A percentile compares a stretch with the other conserved stretches of the same genome.
phyloP scores from a whole-genome alignment of 1,140 invertebrate species.

The Heliconius congener region DNA sequence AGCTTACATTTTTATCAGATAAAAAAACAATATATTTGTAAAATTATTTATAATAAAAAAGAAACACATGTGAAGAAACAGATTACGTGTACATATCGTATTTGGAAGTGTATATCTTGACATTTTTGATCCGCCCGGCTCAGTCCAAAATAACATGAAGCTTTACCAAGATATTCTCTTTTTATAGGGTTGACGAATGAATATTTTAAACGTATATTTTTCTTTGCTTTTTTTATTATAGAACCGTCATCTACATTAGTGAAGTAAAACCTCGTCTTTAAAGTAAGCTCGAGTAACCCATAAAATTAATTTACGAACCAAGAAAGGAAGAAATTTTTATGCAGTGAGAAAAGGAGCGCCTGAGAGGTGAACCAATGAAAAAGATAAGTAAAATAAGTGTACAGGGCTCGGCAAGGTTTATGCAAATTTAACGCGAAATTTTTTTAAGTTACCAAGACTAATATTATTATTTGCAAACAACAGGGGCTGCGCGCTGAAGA shows the following conservation, averaged over 20 bases:
- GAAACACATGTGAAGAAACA: not conserved
- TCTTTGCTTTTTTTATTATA: not conserved
- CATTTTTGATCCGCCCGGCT: constrained; percentile 19
- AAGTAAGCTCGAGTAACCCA: constrained; percentile 24
- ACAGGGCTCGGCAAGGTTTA: constrained; percentile 59
- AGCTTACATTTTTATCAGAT: not conserved
- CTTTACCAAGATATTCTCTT: constrained; percentile 11
- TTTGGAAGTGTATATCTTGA: constrained; percentile 19
- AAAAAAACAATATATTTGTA: not conserved
- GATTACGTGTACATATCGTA: constrained; percentile 4
- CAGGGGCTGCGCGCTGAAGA: constrained; percentile 46
- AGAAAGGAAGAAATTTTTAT: constrained; percentile 45
- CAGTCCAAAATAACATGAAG: constrained; percentile 15
- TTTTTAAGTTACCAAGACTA: constrained; percentile 67
- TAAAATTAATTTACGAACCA: constrained; percentile 37
- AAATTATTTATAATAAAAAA: not conserved
- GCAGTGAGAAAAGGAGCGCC: constrained; percentile 52
- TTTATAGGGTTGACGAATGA: constrained; percentile 17
- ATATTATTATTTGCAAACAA: constrained; percentile 75
- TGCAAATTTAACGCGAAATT: constrained; percentile 71
- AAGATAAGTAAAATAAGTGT: constrained; percentile 58
- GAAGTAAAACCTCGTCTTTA: constrained; percentile 17
- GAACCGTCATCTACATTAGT: constrained; percentile 9
- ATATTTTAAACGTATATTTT: not conserved
- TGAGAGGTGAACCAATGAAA: constrained; percentile 58